Conservation (phyloP, 2,888 invertebrate genomes). For the Ecdyonurus torrentis region DNA sequence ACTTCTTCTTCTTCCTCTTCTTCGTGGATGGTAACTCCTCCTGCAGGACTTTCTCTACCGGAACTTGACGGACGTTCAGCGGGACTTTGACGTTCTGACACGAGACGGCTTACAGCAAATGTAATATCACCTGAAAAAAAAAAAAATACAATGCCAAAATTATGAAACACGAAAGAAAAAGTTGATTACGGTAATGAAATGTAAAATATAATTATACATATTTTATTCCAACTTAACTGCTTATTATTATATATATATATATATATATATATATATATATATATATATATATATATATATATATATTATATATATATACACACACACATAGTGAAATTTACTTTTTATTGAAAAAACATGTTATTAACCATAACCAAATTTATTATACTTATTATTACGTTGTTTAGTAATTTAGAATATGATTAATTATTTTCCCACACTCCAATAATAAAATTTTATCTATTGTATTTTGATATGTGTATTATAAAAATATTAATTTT, state of each 20-base stretch:
- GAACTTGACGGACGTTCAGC: background rate
- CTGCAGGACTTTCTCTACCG: constrained; percentile 11
- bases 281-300: background rate
- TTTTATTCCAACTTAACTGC: background rate
- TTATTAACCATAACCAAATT: too few relatives aligned
- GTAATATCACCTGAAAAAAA: constrained; percentile 57
- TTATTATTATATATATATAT: background rate
- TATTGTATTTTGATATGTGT: background rate
- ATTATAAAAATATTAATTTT: background rate
- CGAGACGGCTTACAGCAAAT: constrained; percentile 67
- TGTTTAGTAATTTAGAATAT: too few relatives aligned
- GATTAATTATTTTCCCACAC: too few relatives aligned
- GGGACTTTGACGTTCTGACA: constrained; percentile 26
- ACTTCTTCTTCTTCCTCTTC: background rate
- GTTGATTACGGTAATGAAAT: too few relatives aligned
- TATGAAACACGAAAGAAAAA: too few relatives aligned
- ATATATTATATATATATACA: background rate
- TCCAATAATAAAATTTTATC: too few relatives aligned
- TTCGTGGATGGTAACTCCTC: constrained; percentile 15
- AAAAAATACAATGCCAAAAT: background rate
- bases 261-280: background rate
- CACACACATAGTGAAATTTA: too few relatives aligned
- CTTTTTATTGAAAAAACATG: too few relatives aligned
- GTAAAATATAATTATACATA: background rate
- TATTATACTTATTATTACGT: too few relatives aligned